Base-by-base conservation (phyloP, 2,113 vertebrate species). In the Macquaria ambigua region DNA sequence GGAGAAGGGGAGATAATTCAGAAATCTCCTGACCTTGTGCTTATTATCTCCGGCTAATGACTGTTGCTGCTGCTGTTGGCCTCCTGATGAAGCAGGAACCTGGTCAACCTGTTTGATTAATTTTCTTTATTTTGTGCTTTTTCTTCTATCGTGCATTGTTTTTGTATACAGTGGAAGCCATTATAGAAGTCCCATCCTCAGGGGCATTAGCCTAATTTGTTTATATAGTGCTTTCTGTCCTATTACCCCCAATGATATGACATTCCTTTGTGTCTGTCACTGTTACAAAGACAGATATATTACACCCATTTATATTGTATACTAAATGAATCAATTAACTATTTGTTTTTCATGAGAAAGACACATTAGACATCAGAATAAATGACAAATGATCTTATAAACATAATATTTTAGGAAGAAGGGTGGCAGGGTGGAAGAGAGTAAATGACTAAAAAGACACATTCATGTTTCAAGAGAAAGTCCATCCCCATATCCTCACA, bases 41-140 rank as follows among this genome's bases (percentile, higher is more conserved):
- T 94, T 95, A 94, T 96, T 94, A 95, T 93, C 92, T 91, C 50
- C 46, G 72, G 84, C 77, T 94, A 94, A 95, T 96, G 93, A 94
- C 94, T 90, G 80, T 72, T 84, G 85, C 89, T 82, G 85, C 89
- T 61, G 63, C 87, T n/a, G 79, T 71, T 68, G 89, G 87, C 90
- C 91, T 92, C 86, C 77, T 89, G 86, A 82, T 93, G 86, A 82
- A 88, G 69, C 81, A 34, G 64, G 75, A 92, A 92, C 91, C 89
- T 92, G 92, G 74, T 90, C 87, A 89, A 88, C 87, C 86, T 89
- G 82, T 85, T 82, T 79, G 77, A 76, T 61, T 87, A 34, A 66
- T 74, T 87, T 62, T 41, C 71, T 76, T 67, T 77, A 73, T 85
- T 82, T 82, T 63, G 21, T 52, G n/a, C 56, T 2, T 83, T 80